Base-by-base conservation (phyloP, 2,797 vertebrate species). In the Pogoniulus pusillus region DNA sequence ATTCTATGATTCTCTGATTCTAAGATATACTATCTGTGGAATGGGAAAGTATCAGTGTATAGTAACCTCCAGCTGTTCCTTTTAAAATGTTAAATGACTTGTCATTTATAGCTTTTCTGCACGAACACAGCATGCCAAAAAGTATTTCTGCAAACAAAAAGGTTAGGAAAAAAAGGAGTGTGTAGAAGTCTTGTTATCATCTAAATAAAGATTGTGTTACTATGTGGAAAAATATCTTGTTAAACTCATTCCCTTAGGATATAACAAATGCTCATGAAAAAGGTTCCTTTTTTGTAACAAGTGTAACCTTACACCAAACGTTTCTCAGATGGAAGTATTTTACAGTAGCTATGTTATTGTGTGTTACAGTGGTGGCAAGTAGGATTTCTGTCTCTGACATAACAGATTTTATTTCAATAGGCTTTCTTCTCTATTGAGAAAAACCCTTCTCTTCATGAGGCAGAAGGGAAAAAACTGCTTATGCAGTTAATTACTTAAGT, bases 241-340 rank as follows among this genome's bases (percentile, higher is more conserved):
- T 12, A 7, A 73, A 69, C 12, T 32, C 4, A 18, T 64, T 58
- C 26, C 5, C 77, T 10, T 39, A 20, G 11, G 8, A 24, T 64
- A 13, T 39, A 34, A 45, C 4, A 2, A 54, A 65, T 12, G 10
- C 4, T 4, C 32, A 20, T 24, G 24, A 54, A 64, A 60, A 30
- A n/a, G 10, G 1, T 35, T 34, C 65, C 4, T 10, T 23, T 71
- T 73, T 4, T 43, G 13, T 41, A 58, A 23, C 13, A 9, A 23
- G 4, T 49, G 16, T 10, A 69, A n/a, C 9, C 18, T 39, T 78
- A 37, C 6, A 54, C 6, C 9, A 78, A 30, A 8, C 0, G 1
- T 9, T 69, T 7, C 24, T 51, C 65, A 57, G 16, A 5, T 32
- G 12, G n/a, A 35, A 51, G 5, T 35, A 30, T 57, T 11, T 47